Percentiles rank a stretch among this genome's conserved stretches.
Evolutionary conservation across 2,797 vertebrate genomes (phyloP).

Genomic region (Margarornis squamiger): DNA sequence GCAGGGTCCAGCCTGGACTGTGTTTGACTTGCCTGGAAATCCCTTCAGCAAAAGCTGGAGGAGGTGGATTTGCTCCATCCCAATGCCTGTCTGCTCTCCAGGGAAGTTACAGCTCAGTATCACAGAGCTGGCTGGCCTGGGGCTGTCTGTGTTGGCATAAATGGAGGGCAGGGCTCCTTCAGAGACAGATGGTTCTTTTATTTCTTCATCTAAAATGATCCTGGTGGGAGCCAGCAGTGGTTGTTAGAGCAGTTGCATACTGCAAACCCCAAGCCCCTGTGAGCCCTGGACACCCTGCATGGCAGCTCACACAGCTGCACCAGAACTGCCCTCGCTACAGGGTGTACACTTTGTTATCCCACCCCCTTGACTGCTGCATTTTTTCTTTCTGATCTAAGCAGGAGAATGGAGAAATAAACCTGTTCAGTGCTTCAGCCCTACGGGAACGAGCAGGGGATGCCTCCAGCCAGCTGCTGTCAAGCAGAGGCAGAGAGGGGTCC

Average conservation of each 20-base stretch:
- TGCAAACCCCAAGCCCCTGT: neutral
- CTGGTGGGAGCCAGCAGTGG: neutral
- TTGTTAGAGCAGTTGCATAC: neutral
- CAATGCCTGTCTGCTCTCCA: neutral
- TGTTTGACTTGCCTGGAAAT: neutral
- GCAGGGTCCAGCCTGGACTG: neutral
- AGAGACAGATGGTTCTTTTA: neutral
- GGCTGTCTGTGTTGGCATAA: neutral
- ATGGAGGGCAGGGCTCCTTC: neutral
- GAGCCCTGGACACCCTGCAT: neutral
- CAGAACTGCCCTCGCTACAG: neutral
- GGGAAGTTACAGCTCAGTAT: neutral
- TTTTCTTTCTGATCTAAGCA: constrained; percentile 70
- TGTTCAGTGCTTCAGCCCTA: constrained; percentile 78
- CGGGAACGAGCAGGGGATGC: constrained; percentile 86
- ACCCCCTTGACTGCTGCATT: neutral
- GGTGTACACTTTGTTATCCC: neutral
- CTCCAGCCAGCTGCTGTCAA: constrained; percentile 80
- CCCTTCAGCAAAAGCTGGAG: neutral
- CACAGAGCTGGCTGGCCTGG: rapidly evolving
- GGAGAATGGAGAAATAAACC: constrained; percentile 89
- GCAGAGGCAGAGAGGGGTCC: constrained; percentile 87
- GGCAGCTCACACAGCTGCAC: neutral
- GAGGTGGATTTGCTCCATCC: neutral
- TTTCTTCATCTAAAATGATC: neutral